Conservation (phyloP, 2,113 vertebrate genomes). For the Gallinago undulata region DNA sequence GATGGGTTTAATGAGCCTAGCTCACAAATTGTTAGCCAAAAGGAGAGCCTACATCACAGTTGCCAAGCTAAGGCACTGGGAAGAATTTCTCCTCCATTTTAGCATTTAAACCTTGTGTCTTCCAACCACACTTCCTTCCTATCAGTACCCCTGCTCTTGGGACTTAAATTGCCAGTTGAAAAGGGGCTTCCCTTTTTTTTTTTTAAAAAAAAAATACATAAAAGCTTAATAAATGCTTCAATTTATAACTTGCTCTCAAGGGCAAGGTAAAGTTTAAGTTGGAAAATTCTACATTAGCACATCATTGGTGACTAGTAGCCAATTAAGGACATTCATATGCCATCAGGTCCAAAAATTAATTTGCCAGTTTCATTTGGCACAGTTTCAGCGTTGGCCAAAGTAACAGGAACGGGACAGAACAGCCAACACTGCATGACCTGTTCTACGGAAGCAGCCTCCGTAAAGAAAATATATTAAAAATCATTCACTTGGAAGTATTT, state of each 20-base stretch:
- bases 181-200: neutral
- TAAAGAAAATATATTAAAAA: neutral
- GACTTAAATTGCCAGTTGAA: neutral
- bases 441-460: neutral
- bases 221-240: neutral
- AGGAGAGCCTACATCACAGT: neutral
- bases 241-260: neutral
- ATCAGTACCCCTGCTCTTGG: neutral
- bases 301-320: neutral
- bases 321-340: neutral
- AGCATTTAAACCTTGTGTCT: neutral
- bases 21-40: neutral
- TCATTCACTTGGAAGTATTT: neutral
- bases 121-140: neutral
- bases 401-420: neutral
- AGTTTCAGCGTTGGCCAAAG: neutral
- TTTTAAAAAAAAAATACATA: neutral
- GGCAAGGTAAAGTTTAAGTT: neutral
- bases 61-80: neutral
- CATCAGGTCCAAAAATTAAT: neutral
- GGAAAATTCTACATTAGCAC: neutral
- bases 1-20: neutral
- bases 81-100: neutral
- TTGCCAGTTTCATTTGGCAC: neutral
- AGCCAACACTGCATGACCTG: neutral